Percentiles rank a stretch among this genome's conserved stretches.
phyloP scores from a whole-genome alignment of 37 sponge, comb jelly and placozoan species.

The Ianthella basta region DNA sequence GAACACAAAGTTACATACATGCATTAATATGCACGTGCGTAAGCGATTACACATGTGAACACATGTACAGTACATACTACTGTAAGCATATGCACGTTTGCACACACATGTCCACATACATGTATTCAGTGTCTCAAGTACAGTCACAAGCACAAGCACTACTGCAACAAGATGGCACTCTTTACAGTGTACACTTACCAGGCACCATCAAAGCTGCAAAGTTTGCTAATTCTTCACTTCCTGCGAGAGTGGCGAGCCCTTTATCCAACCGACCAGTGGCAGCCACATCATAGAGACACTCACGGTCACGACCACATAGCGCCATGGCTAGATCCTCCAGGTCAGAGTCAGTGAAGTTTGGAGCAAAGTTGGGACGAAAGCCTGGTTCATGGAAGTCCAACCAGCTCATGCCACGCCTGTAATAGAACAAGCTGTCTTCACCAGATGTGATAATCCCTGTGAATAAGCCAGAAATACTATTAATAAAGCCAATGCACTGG shows the following conservation, averaged over 20 bases:
- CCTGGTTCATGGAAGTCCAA: constrained; percentile 42
- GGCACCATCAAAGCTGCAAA: constrained; percentile 33
- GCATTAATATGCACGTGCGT: no score
- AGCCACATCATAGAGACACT: constrained; percentile 70
- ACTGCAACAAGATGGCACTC: no score
- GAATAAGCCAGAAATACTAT: no score
- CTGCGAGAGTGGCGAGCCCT: constrained; percentile 46
- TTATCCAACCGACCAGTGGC: constrained; percentile 55
- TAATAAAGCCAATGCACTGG: no score
- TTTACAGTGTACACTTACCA: constrained; percentile 20
- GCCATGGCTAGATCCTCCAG: constrained; percentile 49
- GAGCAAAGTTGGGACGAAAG: constrained; percentile 49
- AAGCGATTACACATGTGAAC: no score
- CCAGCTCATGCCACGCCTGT: constrained; percentile 41
- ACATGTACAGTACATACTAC: no score
- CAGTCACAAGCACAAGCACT: no score
- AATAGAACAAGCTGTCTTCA: constrained; percentile 52
- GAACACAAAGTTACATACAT: no score
- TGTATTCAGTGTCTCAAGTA: no score
- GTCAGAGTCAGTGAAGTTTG: constrained; percentile 40
- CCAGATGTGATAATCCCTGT: constrained; percentile 55
- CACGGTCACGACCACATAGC: constrained; percentile 42
- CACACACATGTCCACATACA: no score
- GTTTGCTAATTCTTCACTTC: constrained; percentile 30
- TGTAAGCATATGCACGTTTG: no score